These are phyloP conservation scores for Anticlea derivata DNA, from an alignment of 2,888 invertebrate species.

Conservation along the genomic window DNA sequence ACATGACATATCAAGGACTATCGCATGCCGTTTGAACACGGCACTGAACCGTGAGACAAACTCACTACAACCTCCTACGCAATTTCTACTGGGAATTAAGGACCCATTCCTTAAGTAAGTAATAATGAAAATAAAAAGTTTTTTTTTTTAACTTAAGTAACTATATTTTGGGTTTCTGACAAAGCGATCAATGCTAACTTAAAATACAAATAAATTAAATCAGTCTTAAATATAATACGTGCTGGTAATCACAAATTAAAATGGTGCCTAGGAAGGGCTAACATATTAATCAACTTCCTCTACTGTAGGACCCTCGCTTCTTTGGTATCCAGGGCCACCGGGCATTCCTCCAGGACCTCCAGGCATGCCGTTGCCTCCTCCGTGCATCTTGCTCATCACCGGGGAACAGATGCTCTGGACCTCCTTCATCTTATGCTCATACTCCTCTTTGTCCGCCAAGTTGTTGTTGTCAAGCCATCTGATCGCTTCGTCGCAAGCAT, in stretches of 20 bases:
- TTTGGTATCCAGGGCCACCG: slow-evolving; percentile 27
- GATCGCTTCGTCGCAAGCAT: slow-evolving; percentile 84
- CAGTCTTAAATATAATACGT: slow-evolving; percentile 35
- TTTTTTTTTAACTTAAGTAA: slow-evolving; percentile 8
- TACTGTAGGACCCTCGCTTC: slow-evolving; percentile 53
- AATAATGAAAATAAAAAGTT: background rate
- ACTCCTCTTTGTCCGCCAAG: slow-evolving; percentile 86
- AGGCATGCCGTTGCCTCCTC: slow-evolving; percentile 60
- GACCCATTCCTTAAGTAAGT: too few species aligned
- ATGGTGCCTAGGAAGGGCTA: slow-evolving; percentile 2
- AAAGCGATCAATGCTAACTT: slow-evolving; percentile 30
- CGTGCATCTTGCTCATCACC: slow-evolving; percentile 83
- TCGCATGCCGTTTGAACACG: too few species aligned
- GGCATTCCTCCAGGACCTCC: slow-evolving; percentile 35
- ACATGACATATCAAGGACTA: too few species aligned
- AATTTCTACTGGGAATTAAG: too few species aligned
- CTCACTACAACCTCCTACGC: too few species aligned
- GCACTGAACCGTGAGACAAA: too few species aligned
- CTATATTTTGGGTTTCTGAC: slow-evolving; percentile 26
- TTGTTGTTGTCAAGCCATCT: slow-evolving; percentile 89
- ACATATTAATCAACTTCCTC: slow-evolving; percentile 61
- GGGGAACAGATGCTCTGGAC: slow-evolving; percentile 84
- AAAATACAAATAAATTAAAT: slow-evolving; percentile 32
- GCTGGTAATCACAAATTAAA: slow-evolving; percentile 24
- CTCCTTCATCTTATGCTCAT: slow-evolving; percentile 85